These are phyloP conservation scores for Steinernema carpocapsae DNA, from an alignment of 2,888 invertebrate species.

Conservation along the genomic window DNA sequence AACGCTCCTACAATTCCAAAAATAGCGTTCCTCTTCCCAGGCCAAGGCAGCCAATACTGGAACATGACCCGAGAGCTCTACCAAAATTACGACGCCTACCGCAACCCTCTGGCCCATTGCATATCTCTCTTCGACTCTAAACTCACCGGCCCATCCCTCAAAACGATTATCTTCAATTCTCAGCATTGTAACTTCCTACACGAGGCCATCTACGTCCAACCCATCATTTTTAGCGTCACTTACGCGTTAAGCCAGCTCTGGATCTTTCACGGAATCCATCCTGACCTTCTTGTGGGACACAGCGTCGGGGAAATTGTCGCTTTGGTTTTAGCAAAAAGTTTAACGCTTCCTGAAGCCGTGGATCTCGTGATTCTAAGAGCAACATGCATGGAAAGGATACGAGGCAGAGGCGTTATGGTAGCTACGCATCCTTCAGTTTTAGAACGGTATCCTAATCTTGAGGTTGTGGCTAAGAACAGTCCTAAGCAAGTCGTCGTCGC, in stretches of 20 bases:
- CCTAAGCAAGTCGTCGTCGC: constrained; percentile 56
- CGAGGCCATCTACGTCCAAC: constrained; percentile 49
- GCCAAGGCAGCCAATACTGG: constrained; percentile 59
- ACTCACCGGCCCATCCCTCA: neutral
- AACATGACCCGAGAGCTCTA: constrained; percentile 55
- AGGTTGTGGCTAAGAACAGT: constrained; percentile 52
- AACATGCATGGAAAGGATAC: constrained; percentile 53
- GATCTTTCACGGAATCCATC: constrained; percentile 47
- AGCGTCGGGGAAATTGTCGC: constrained; percentile 64
- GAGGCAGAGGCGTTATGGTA: constrained; percentile 54
- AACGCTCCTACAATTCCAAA: constrained; percentile 32
- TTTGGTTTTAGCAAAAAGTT: constrained; percentile 41
- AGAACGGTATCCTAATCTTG: constrained; percentile 11
- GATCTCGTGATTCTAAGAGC: constrained; percentile 51
- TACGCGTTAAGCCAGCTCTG: constrained; percentile 54
- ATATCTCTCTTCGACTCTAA: neutral
- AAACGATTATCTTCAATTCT: neutral
- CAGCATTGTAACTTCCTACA: constrained; percentile 38
- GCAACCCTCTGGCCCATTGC: constrained; percentile 41
- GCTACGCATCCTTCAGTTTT: constrained; percentile 44
- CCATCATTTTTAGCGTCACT: constrained; percentile 54
- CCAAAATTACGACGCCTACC: constrained; percentile 47
- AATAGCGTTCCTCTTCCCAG: constrained; percentile 51
- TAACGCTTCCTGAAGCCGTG: constrained; percentile 53
- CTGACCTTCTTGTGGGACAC: constrained; percentile 58